phyloP scores from a whole-genome alignment of 2,888 invertebrate genomes.

The Himalopsyche anomala region DNA sequence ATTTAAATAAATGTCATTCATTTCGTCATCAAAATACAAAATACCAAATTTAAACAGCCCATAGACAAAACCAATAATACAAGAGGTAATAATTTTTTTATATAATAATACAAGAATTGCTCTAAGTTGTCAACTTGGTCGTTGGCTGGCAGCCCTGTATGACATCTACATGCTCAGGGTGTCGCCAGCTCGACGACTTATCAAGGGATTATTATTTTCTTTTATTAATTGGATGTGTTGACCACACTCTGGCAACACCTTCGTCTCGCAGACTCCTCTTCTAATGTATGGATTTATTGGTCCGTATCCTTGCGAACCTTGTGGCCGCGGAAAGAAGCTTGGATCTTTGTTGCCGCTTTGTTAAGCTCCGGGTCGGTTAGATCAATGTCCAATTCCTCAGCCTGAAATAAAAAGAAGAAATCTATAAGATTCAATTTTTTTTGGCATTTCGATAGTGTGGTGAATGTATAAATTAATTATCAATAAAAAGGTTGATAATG shows the following conservation, averaged over 20 bases:
- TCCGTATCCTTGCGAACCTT: slow-evolving; percentile 87
- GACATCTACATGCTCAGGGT: slow-evolving; percentile 38
- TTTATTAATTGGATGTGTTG: slow-evolving; percentile 39
- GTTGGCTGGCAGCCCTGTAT: slow-evolving; percentile 35
- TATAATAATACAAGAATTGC: slow-evolving; percentile 39
- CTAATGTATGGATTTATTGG: slow-evolving; percentile 69
- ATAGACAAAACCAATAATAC: slow-evolving; percentile 19
- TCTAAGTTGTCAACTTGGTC: slow-evolving; percentile 38
- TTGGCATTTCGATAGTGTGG: too few relatives aligned
- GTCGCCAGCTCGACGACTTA: slow-evolving; percentile 28
- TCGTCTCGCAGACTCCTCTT: slow-evolving; percentile 3
- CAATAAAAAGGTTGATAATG: too few relatives aligned
- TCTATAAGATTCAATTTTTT: background rate
- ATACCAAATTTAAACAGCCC: background rate
- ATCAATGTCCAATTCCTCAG: slow-evolving; percentile 90
- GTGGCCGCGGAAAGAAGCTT: slow-evolving; percentile 94
- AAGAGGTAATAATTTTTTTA: slow-evolving; percentile 35
- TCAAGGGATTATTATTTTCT: slow-evolving; percentile 43
- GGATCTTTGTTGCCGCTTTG: slow-evolving; percentile 94
- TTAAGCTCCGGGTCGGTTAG: slow-evolving; percentile 90
- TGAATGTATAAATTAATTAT: too few relatives aligned
- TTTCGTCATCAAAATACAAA: background rate
- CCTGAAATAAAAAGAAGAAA: slow-evolving; percentile 69
- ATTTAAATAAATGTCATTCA: background rate
- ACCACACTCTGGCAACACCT: slow-evolving; percentile 38